Evolutionary conservation across 2,797 vertebrate genomes (phyloP).

Genomic region (Kryptolebias ocellatus): DNA sequence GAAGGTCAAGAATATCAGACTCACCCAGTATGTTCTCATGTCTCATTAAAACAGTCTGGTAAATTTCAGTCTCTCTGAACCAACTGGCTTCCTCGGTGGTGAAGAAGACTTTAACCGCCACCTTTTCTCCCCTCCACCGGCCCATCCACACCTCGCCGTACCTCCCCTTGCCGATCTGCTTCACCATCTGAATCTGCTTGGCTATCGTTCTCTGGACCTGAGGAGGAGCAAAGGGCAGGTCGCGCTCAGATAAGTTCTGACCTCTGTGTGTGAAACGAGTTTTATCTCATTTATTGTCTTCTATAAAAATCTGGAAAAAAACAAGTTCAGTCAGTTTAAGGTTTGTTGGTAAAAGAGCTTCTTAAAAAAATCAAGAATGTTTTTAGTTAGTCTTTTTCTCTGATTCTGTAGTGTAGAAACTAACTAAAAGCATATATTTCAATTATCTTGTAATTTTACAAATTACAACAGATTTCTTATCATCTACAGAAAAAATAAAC

Average conservation of each 20-base stretch:
- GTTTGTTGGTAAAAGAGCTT: too few species aligned
- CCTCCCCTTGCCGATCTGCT: conserved; percentile 96
- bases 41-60: conserved; percentile 97
- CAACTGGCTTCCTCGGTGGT: conserved; percentile 98
- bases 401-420: background rate
- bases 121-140: conserved; percentile 94
- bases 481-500: too few species aligned
- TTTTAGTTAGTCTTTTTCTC: background rate
- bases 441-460: background rate
- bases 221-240: background rate
- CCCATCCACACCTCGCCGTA: conserved; percentile 99
- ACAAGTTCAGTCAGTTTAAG: too few species aligned
- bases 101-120: conserved; percentile 97
- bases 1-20: background rate
- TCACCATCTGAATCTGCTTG: conserved; percentile 99
- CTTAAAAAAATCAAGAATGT: too few species aligned
- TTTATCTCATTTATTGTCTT: background rate
- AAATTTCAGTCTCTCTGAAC: conserved; percentile 98
- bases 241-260: background rate
- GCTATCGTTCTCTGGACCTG: conserved; percentile 98
- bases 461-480: background rate
- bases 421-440: background rate
- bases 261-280: background rate
- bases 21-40: conserved; percentile 97
- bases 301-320: background rate